Evolutionary conservation across 2,888 invertebrate species (phyloP).

Genomic region (Protula sp.): DNA sequence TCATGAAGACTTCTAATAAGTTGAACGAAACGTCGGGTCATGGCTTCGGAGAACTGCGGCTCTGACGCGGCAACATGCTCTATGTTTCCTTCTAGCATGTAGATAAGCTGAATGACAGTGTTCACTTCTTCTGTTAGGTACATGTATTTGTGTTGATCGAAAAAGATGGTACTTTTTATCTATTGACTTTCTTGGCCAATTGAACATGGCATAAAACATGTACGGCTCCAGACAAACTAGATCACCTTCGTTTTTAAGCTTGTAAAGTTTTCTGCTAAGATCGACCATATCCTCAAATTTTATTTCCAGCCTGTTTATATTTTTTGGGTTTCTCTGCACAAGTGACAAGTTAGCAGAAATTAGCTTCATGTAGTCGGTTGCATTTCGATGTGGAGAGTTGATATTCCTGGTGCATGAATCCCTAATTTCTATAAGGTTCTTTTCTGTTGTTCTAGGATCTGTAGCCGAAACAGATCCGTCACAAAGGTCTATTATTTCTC

Average conservation of each 20-base stretch:
- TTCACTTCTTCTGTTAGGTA: too few relatives aligned
- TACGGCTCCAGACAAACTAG: constrained; percentile 11
- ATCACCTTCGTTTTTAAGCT: constrained; percentile 2
- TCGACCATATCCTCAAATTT: constrained; percentile 16
- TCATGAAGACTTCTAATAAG: too few relatives aligned
- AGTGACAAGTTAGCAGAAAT: constrained; percentile 18
- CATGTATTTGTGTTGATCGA: too few relatives aligned
- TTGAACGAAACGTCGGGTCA: too few relatives aligned
- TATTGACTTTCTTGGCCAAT: too few relatives aligned
- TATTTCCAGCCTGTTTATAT: neutral
- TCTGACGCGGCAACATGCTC: too few relatives aligned
- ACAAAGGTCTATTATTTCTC: constrained; percentile 13
- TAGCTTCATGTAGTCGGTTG: constrained; percentile 20
- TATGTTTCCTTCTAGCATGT: too few relatives aligned
- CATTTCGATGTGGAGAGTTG: constrained; percentile 11
- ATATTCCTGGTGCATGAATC: constrained; percentile 15
- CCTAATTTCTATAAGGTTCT: constrained; percentile 3
- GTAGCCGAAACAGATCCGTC: too few relatives aligned
- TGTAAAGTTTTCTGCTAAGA: constrained; percentile 20
- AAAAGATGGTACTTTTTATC: too few relatives aligned
- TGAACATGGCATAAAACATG: constrained; percentile 13
- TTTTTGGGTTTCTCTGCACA: neutral
- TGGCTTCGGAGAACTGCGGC: too few relatives aligned
- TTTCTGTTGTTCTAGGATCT: neutral
- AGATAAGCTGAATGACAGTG: too few relatives aligned